Percentiles rank a stretch among this genome's conserved stretches.
Evolutionary conservation across 2,888 invertebrate species (phyloP).

Genomic region (Macrosoma leucophasiata): DNA sequence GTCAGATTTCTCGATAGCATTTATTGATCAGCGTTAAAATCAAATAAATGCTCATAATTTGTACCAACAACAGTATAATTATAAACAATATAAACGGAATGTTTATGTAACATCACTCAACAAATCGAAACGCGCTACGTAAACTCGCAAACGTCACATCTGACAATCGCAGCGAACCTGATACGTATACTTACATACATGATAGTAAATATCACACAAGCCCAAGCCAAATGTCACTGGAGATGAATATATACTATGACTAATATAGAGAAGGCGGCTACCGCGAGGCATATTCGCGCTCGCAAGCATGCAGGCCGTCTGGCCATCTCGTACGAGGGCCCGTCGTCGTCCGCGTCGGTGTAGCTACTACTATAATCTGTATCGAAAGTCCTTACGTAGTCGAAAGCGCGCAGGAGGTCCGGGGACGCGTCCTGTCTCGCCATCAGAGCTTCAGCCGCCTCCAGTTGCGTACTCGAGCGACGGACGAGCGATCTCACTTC

Average conservation of each 20-base stretch:
- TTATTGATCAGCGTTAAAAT: constrained; percentile 15
- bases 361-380: constrained; percentile 54
- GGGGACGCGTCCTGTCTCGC: constrained; percentile 64
- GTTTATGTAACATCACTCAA: neutral
- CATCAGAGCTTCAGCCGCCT: constrained; percentile 76
- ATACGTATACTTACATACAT: constrained; percentile 59
- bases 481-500: constrained; percentile 78
- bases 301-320: constrained; percentile 53
- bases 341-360: constrained; percentile 40
- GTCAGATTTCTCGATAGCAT: constrained; percentile 40
- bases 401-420: constrained; percentile 64
- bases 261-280: constrained; percentile 67
- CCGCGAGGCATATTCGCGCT: constrained; percentile 61
- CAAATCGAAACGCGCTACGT: constrained; percentile 1
- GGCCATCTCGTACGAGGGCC: constrained; percentile 34
- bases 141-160: constrained; percentile 26
- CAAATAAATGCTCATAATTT: constrained; percentile 48
- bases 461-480: constrained; percentile 78
- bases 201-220: constrained; percentile 62
- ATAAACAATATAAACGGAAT: neutral
- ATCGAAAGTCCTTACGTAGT: constrained; percentile 72
- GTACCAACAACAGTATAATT: constrained; percentile 36
- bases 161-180: constrained; percentile 59
- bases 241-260: constrained; percentile 69
- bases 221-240: constrained; percentile 65